Conservation (phyloP, 1,140 invertebrate genomes). For the Telenomus remus region DNA sequence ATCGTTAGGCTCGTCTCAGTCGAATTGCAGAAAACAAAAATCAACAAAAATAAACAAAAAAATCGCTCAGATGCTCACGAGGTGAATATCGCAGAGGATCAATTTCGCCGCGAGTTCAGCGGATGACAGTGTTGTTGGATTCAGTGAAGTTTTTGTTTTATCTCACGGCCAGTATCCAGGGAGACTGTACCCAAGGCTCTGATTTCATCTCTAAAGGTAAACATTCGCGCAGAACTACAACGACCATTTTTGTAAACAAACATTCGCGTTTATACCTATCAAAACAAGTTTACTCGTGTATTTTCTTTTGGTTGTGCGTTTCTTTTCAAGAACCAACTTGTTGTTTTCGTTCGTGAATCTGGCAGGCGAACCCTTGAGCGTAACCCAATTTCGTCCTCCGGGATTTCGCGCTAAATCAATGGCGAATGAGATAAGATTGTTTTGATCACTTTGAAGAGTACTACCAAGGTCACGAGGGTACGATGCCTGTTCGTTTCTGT, state of each 20-base stretch:
- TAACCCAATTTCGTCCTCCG: constrained; percentile 46
- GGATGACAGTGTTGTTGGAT: constrained; percentile 47
- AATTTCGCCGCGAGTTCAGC: constrained; percentile 29
- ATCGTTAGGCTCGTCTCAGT: constrained; percentile 7
- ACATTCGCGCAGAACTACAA: neutral
- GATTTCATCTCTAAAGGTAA: constrained; percentile 20
- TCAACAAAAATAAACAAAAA: neutral
- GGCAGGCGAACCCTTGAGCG: neutral
- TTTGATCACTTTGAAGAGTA: neutral
- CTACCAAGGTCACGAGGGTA: constrained; percentile 20
- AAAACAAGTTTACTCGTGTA: neutral
- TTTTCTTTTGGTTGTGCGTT: neutral
- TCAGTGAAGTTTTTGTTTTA: constrained; percentile 52
- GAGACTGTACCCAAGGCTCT: constrained; percentile 9
- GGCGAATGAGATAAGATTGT: constrained; percentile 27
- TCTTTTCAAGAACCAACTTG: neutral
- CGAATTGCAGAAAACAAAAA: too few relatives aligned
- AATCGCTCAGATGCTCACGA: neutral
- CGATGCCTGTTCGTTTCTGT: neutral
- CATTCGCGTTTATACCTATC: too few relatives aligned
- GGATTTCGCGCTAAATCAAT: constrained; percentile 55
- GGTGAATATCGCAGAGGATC: constrained; percentile 19
- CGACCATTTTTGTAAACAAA: too few relatives aligned
- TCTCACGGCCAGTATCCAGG: constrained; percentile 17
- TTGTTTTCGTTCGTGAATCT: neutral